Conservation (phyloP, 2,113 vertebrate species). For the Tetrax tetrax region DNA sequence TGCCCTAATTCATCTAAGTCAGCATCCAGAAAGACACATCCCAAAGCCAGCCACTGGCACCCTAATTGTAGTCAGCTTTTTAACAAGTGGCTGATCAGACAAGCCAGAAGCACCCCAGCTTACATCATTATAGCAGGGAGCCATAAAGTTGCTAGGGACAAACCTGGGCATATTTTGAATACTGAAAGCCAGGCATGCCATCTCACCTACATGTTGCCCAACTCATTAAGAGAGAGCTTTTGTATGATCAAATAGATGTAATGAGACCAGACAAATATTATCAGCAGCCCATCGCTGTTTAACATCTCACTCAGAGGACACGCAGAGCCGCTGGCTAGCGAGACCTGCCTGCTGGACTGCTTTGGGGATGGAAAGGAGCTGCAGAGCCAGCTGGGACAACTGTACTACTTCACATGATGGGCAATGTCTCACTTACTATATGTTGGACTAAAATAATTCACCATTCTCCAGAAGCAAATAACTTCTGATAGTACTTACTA, state of each 20-base stretch:
- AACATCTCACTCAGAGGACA: background rate
- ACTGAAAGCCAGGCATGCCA: background rate
- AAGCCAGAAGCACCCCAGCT: background rate
- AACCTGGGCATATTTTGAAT: background rate
- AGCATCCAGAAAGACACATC: background rate
- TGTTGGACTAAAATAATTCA: background rate
- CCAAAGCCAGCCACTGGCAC: background rate
- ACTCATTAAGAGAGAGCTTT: background rate
- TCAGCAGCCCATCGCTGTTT: background rate
- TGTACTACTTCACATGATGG: background rate
- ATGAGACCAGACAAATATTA: background rate
- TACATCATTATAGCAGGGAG: background rate
- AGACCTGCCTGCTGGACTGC: background rate
- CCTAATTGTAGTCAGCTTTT: background rate
- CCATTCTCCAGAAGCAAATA: background rate
- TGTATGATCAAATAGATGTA: fast-evolving
- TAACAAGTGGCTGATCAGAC: background rate
- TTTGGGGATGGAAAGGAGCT: background rate
- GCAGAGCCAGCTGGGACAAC: background rate
- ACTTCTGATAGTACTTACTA: background rate
- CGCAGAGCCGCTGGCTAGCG: fast-evolving
- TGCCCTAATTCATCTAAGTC: background rate
- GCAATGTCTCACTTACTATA: background rate
- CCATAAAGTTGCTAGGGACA: background rate
- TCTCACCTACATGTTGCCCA: background rate